phyloP scores from a whole-genome alignment of 2,797 vertebrate species.

The Gephyroberyx darwinii region DNA sequence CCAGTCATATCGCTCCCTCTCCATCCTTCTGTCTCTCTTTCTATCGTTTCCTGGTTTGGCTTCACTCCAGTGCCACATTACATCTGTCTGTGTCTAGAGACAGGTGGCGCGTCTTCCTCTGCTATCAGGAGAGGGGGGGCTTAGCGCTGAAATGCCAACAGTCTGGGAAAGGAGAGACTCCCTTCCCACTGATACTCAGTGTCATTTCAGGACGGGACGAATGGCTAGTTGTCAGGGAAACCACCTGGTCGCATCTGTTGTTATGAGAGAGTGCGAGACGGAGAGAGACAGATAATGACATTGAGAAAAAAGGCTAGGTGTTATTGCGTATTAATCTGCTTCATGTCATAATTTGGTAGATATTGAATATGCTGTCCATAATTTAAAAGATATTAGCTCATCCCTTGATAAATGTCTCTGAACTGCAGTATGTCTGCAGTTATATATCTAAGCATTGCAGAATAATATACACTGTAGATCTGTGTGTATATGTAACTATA shows the following conservation, averaged over 20 bases:
- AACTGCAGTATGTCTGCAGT: conserved; percentile 5
- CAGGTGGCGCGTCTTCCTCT: conserved; percentile 54
- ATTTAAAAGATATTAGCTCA: not conserved
- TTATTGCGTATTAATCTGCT: conserved; percentile 3
- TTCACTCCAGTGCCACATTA: conserved; percentile 45
- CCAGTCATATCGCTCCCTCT: conserved; percentile 31
- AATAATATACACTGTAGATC: conserved; percentile 11
- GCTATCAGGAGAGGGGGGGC: conserved; percentile 35
- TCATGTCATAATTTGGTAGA: not conserved
- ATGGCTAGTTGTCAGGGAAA: conserved; percentile 64
- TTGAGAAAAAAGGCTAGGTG: conserved; percentile 12
- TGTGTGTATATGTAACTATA: conserved; percentile 15
- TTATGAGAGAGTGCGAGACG: conserved; percentile 25
- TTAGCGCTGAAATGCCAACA: conserved; percentile 62
- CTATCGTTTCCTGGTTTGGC: conserved; percentile 38
- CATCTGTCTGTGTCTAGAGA: conserved; percentile 60
- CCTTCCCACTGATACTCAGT: conserved; percentile 53
- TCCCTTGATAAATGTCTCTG: not conserved
- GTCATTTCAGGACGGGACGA: conserved; percentile 54
- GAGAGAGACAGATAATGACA: conserved; percentile 26
- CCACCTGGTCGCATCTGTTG: conserved; percentile 60
- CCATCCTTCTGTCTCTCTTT: conserved; percentile 31
- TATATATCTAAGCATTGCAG: conserved; percentile 12
- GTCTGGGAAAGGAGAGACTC: conserved; percentile 41
- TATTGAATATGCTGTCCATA: not conserved